These are phyloP conservation scores for Phyllopteryx taeniolatus DNA, from an alignment of 2,113 vertebrate genomes.

Conservation along the genomic window DNA sequence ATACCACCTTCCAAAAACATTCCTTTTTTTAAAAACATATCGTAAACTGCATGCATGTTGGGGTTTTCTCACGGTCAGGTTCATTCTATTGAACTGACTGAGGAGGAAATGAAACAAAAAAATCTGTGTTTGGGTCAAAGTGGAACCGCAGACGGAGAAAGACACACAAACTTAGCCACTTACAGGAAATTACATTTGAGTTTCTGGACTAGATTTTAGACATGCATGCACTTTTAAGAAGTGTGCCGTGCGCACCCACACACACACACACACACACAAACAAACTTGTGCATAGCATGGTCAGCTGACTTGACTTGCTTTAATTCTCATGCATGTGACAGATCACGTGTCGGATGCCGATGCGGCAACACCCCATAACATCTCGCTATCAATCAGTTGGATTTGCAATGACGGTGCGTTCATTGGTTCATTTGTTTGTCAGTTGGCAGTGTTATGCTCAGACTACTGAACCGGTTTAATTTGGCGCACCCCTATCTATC, in stretches of 20 bases:
- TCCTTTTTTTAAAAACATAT: too few relatives aligned
- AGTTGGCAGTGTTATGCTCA: neutral
- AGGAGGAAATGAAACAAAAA: neutral
- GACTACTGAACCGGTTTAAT: neutral
- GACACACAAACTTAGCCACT: neutral
- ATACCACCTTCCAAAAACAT: neutral
- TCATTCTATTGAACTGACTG: neutral
- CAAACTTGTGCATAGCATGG: constrained; percentile 2
- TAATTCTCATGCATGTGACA: neutral
- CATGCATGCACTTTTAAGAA: neutral
- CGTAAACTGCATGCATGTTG: neutral
- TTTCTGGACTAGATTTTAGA: neutral
- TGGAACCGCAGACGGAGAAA: neutral
- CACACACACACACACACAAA: neutral
- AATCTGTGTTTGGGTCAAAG: neutral
- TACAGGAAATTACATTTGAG: constrained; percentile 1
- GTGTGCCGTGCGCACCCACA: neutral
- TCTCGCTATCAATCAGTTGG: neutral
- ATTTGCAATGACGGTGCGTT: neutral
- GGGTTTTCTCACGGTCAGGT: neutral
- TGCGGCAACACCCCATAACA: neutral
- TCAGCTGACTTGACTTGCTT: neutral
- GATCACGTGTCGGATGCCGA: neutral
- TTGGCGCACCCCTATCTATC: too few relatives aligned
- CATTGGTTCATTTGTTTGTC: neutral